Conservation (phyloP, 2,797 vertebrate genomes). For the Xyrichtys novacula region DNA sequence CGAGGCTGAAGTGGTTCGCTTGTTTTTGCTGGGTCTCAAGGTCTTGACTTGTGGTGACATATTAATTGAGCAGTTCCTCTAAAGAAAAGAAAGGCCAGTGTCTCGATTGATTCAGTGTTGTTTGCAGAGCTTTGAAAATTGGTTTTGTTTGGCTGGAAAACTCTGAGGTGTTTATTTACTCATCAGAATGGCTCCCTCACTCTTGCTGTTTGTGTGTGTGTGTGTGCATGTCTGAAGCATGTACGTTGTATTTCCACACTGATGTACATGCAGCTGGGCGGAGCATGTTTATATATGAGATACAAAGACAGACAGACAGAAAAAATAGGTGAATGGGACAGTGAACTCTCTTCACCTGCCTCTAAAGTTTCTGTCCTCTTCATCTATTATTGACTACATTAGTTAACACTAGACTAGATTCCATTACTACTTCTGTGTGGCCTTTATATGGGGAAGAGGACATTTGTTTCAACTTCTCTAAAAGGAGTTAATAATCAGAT, state of each 20-base stretch:
- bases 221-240: conserved; percentile 26
- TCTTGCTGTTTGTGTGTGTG: conserved; percentile 9
- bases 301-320: conserved; percentile 23
- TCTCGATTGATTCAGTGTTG: conserved; percentile 50
- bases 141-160: conserved; percentile 74
- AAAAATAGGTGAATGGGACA: conserved; percentile 24
- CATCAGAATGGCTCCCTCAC: conserved; percentile 40
- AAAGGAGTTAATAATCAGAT: conserved; percentile 48
- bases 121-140: conserved; percentile 73
- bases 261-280: conserved; percentile 36
- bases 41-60: conserved; percentile 79
- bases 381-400: conserved; percentile 86
- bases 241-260: conserved; percentile 47
- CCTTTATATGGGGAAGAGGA: conserved; percentile 42
- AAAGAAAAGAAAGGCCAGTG: conserved; percentile 69
- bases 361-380: conserved; percentile 78
- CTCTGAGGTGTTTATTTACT: conserved; percentile 75
- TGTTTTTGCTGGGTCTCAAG: conserved; percentile 73
- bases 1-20: conserved; percentile 72
- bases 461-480: conserved; percentile 55
- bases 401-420: conserved; percentile 77
- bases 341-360: conserved; percentile 30
- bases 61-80: conserved; percentile 78
- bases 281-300: conserved; percentile 33
- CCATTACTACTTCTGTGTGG: conserved; percentile 77